Evolutionary conservation across 2,113 vertebrate species (phyloP), one percentile per base, ranked within the genome.

Genomic region (Eubucco bourcierii): DNA sequence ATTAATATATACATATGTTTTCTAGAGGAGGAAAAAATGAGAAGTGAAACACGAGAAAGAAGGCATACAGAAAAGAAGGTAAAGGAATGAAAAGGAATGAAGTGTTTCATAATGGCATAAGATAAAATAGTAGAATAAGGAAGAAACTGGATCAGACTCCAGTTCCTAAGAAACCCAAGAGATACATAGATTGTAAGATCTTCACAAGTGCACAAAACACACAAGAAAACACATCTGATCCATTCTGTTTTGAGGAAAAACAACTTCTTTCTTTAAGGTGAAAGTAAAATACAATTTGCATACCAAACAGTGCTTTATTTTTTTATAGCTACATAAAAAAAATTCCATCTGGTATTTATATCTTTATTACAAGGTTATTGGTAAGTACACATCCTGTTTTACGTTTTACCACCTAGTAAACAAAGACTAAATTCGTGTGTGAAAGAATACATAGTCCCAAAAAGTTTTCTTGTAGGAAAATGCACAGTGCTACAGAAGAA

Each of bases 11-110:
- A 14, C 10, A 31, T 85, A 7, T 65, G 1, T 92, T 92, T 96
- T 95, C 44, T 80, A 98, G 97, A 80, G 66, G 84, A 74, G 87
- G 86, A 95, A 88, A 97, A 93, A 82, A 66, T 44, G 50, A 96
- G 94, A 96, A 84, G 7, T 47, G 95, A 96, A 82, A 95, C 97
- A 3, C 91, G 12, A 95, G 97, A 97, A 84, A 97, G 94, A 96
- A 95, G 97, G 73, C 98, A 97, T 82, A 72, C 27, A 72, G 93
- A 96, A 53, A 96, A 95, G 80, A 97, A 97, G 97, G 97, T 97
- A 96, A 90, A 78, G 15, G 60, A 91, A 90, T 39, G 52, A 21
- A 65, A 79, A 85, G 33, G 10, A 88, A 27, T 29, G 2, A 83
- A 55, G 5, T 78, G 15, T 91, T 83, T 84, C 47, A 15, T 83